A percentile compares a stretch with the other conserved stretches of the same genome.
These are phyloP conservation scores for Mystacides longicornis DNA, from an alignment of 2,888 invertebrate species.

Conservation along the genomic window DNA sequence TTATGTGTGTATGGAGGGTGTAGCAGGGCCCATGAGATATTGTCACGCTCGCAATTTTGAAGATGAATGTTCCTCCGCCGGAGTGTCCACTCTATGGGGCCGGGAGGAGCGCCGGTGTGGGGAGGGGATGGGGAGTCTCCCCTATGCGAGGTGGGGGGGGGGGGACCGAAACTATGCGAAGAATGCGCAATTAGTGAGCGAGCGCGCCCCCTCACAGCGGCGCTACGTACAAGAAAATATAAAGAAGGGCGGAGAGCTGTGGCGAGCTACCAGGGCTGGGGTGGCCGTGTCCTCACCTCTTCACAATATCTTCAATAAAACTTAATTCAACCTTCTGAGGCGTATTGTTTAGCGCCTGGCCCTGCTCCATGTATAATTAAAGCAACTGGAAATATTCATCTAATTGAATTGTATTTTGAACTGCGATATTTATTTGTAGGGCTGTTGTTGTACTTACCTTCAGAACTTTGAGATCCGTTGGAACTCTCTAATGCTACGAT, in stretches of 20 bases:
- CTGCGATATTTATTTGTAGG: too few species aligned
- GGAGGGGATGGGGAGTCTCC: slow-evolving; percentile 18
- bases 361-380: slow-evolving; percentile 8
- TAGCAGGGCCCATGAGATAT: slow-evolving; percentile 27
- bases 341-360: not conserved
- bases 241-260: slow-evolving; percentile 56
- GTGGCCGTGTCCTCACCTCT: not conserved
- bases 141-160: slow-evolving; percentile 38
- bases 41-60: slow-evolving; percentile 30
- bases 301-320: not conserved
- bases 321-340: not conserved
- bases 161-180: slow-evolving; percentile 89
- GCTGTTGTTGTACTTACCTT: too few species aligned
- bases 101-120: slow-evolving; percentile 25
- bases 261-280: slow-evolving; percentile 10
- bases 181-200: slow-evolving; percentile 95
- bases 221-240: slow-evolving; percentile 60
- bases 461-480: too few species aligned
- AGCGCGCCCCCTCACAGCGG: slow-evolving; percentile 56
- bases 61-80: slow-evolving; percentile 27
- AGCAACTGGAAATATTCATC: too few species aligned
- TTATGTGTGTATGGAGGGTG: too few species aligned
- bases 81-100: slow-evolving; percentile 27
- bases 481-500: too few species aligned
- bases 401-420: too few species aligned